Evolutionary conservation across 1,140 invertebrate genomes (phyloP).

Genomic region (Adelges cooleyi): DNA sequence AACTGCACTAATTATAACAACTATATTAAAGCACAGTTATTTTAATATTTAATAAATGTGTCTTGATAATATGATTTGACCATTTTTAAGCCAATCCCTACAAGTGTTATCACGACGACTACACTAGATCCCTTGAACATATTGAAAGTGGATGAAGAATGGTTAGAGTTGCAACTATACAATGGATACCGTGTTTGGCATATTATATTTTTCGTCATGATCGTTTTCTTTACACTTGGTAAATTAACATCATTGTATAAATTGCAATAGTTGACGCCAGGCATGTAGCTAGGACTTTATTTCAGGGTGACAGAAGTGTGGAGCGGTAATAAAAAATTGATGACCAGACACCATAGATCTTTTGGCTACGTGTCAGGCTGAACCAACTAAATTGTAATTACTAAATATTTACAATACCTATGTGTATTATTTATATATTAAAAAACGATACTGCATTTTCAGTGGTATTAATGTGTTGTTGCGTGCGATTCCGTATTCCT

Average conservation of each 20-base stretch:
- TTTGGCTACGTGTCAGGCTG: too few relatives aligned
- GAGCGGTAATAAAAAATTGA: too few relatives aligned
- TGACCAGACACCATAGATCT: too few relatives aligned
- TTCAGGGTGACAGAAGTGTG: too few relatives aligned
- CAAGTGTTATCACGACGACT: background rate
- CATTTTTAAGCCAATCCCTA: background rate
- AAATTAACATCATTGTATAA: conserved; percentile 34
- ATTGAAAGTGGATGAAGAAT: background rate
- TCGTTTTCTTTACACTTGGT: conserved; percentile 44
- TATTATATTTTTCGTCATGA: conserved; percentile 49
- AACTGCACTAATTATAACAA: too few relatives aligned
- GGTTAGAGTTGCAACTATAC: background rate
- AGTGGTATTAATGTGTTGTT: conserved; percentile 70
- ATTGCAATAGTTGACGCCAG: too few relatives aligned
- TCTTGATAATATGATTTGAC: too few relatives aligned
- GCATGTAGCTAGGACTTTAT: too few relatives aligned
- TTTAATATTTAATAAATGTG: too few relatives aligned
- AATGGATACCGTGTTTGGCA: conserved; percentile 45
- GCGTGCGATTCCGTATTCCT: conserved; percentile 73
- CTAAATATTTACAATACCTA: too few relatives aligned
- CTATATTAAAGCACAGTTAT: too few relatives aligned
- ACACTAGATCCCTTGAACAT: background rate
- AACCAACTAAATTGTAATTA: too few relatives aligned
- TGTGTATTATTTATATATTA: background rate
- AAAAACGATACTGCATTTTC: conserved; percentile 14